Conservation (phyloP, 2,888 invertebrate genomes). For the Tinea pellionella region DNA sequence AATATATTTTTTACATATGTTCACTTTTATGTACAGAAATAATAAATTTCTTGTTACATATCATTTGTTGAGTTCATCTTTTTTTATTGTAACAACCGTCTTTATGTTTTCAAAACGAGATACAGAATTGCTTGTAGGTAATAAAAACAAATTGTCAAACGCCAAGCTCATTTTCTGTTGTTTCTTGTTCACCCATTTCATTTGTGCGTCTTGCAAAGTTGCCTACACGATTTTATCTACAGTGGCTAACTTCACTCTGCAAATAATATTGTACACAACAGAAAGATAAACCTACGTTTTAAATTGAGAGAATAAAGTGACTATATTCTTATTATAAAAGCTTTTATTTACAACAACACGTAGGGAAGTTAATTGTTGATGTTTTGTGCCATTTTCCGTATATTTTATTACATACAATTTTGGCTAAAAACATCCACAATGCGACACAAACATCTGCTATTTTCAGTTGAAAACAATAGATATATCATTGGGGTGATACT, state of each 20-base stretch:
- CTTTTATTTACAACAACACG: too few relatives aligned
- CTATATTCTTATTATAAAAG: too few relatives aligned
- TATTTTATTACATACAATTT: background rate
- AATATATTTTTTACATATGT: background rate
- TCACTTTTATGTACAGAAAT: background rate
- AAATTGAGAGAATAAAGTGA: too few relatives aligned
- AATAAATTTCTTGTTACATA: background rate
- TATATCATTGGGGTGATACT: background rate
- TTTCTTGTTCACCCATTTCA: background rate
- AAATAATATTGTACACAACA: background rate
- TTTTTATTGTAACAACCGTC: conserved; percentile 2
- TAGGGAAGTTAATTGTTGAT: too few relatives aligned
- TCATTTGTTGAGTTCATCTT: background rate
- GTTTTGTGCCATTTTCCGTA: background rate
- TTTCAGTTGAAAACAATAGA: background rate
- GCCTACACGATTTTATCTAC: background rate
- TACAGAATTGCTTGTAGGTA: conserved; percentile 3
- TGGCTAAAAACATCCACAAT: background rate
- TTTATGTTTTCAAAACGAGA: conserved; percentile 4
- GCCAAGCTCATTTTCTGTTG: background rate
- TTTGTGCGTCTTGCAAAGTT: background rate
- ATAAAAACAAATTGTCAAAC: conserved; percentile 10
- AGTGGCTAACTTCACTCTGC: background rate
- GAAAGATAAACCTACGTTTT: too few relatives aligned
- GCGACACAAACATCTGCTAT: background rate